phyloP scores from a whole-genome alignment of 2,797 vertebrate genomes.

The Sus cebifrons region DNA sequence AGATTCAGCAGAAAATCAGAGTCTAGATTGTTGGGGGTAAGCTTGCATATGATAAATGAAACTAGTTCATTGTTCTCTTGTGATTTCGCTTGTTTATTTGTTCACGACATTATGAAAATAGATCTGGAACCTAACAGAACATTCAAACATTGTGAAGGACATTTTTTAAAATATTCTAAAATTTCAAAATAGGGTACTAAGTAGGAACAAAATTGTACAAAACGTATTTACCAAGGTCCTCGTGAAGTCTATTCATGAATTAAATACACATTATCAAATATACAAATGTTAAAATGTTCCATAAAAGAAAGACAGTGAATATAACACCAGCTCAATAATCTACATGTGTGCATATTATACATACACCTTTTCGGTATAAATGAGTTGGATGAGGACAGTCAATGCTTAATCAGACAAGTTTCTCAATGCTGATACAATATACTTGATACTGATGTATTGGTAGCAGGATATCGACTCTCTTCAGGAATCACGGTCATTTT shows the following conservation, averaged over 20 bases:
- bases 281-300: background rate
- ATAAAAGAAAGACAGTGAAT: background rate
- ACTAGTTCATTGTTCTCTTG: background rate
- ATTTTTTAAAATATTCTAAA: constrained; percentile 7
- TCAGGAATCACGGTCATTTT: constrained; percentile 53
- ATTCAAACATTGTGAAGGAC: constrained; percentile 21
- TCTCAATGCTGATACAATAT: background rate
- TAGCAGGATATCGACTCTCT: background rate
- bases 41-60: background rate
- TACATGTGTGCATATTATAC: background rate
- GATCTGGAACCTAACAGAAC: background rate
- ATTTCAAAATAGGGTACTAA: background rate
- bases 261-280: background rate
- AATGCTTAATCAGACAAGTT: background rate
- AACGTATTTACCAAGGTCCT: background rate
- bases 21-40: background rate
- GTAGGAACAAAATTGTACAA: background rate
- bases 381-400: background rate
- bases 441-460: background rate
- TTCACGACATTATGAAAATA: background rate
- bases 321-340: background rate
- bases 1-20: background rate
- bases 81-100: background rate
- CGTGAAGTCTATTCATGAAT: background rate
- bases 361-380: background rate